A percentile compares a stretch with the other conserved stretches of the same genome.
Conservation (phyloP, 2,797 vertebrate species). For the Distichodus sexfasciatus region DNA sequence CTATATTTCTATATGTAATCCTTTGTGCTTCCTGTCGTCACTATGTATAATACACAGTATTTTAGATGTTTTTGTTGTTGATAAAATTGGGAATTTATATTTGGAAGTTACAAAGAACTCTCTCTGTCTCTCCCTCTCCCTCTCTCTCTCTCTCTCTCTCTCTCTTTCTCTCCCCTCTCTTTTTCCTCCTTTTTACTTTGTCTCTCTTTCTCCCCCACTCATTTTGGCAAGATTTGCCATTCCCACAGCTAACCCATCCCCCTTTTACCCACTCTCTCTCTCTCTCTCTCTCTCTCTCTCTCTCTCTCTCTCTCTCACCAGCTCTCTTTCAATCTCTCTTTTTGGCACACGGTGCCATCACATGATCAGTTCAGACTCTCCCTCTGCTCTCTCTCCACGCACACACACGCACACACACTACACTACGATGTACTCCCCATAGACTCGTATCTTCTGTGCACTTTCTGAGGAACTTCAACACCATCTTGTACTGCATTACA, state of each 20-base stretch:
- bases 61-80: too few relatives aligned
- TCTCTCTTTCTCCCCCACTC: slow-evolving; percentile 72
- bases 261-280: slow-evolving; percentile 44
- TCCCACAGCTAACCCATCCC: slow-evolving; percentile 74
- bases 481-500: slow-evolving; percentile 11
- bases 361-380: slow-evolving; percentile 63
- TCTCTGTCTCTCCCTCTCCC: slow-evolving; percentile 18
- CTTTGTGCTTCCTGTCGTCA: too few relatives aligned
- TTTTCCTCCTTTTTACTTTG: slow-evolving; percentile 71
- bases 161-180: slow-evolving; percentile 67
- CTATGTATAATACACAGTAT: too few relatives aligned
- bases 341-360: slow-evolving; percentile 68
- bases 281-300: slow-evolving; percentile 21
- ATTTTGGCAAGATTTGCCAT: slow-evolving; percentile 69
- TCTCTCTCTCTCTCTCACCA: slow-evolving; percentile 39
- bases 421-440: slow-evolving; percentile 19
- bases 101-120: too few relatives aligned
- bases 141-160: slow-evolving; percentile 34
- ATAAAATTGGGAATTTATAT: too few relatives aligned
- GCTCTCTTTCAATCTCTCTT: slow-evolving; percentile 45
- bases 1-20: too few relatives aligned
- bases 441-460: slow-evolving; percentile 42
- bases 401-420: slow-evolving; percentile 34
- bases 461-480: slow-evolving; percentile 24
- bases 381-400: slow-evolving; percentile 15